Evolutionary conservation across 2,113 vertebrate species (phyloP).

Genomic region (Carassius carassius): DNA sequence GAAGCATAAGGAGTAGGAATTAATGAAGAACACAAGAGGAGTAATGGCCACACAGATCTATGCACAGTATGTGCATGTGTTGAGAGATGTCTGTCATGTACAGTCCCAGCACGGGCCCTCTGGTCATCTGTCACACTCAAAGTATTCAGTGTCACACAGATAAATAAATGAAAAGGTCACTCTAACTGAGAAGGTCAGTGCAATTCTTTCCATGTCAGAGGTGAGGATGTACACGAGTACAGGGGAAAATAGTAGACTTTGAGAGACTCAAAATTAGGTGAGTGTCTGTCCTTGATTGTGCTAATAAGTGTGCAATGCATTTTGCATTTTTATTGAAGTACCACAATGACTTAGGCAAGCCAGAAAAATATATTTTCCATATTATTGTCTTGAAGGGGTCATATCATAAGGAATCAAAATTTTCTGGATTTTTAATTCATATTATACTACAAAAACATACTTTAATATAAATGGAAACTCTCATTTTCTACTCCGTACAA

Average conservation of each 20-base stretch:
- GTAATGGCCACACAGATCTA: not conserved
- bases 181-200: conserved; percentile 36
- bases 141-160: conserved; percentile 30
- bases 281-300: not conserved
- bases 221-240: conserved; percentile 2
- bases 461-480: too few species aligned
- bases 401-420: not conserved
- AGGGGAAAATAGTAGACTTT: not conserved
- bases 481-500: not conserved
- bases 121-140: conserved; percentile 26
- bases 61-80: conserved; percentile 15
- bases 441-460: not conserved
- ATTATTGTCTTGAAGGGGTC: not conserved
- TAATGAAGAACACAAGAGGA: not conserved
- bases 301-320: not conserved
- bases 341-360: not conserved
- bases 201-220: conserved; percentile 30
- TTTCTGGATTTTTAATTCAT: not conserved
- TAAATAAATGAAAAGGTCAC: conserved; percentile 51
- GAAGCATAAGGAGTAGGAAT: not conserved
- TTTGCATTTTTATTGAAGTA: not conserved
- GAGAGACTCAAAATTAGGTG: conserved; percentile 45
- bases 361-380: too few species aligned
- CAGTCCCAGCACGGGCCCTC: not conserved
- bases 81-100: not conserved